These are phyloP conservation scores for Mesochorus sp. DNA, from an alignment of 2,888 invertebrate genomes.

Conservation along the genomic window DNA sequence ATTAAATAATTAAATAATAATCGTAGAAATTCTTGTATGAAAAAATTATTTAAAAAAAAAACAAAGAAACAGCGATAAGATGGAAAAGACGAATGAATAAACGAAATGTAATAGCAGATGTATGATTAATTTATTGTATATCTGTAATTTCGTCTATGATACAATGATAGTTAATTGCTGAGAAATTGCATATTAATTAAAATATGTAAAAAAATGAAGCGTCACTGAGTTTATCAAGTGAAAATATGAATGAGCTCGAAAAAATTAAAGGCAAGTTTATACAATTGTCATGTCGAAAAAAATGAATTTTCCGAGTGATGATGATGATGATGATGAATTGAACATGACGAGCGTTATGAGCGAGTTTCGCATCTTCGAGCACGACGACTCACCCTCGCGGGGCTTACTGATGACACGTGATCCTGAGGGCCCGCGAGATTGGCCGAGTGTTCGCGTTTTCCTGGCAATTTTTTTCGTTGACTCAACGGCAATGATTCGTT, in stretches of 20 bases:
- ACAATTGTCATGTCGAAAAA: neutral
- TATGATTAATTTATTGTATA: too few relatives aligned
- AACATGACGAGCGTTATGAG: slow-evolving; percentile 39
- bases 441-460: slow-evolving; percentile 78
- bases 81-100: too few relatives aligned
- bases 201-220: too few relatives aligned
- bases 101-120: too few relatives aligned
- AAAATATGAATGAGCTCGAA: neutral
- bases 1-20: neutral
- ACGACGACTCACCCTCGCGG: slow-evolving; percentile 68
- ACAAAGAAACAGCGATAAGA: neutral
- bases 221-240: too few relatives aligned
- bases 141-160: too few relatives aligned
- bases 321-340: neutral
- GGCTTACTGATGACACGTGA: slow-evolving; percentile 32
- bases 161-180: too few relatives aligned
- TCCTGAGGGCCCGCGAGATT: slow-evolving; percentile 18
- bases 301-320: too few relatives aligned
- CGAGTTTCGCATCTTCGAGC: slow-evolving; percentile 53
- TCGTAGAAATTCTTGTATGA: neutral
- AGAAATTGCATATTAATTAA: too few relatives aligned
- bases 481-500: slow-evolving; percentile 84
- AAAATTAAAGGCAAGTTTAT: neutral
- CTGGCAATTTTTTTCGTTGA: slow-evolving; percentile 81
- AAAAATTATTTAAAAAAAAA: neutral